These are phyloP conservation scores for Sylvia borin DNA, from an alignment of 2,797 vertebrate genomes.

Conservation along the genomic window DNA sequence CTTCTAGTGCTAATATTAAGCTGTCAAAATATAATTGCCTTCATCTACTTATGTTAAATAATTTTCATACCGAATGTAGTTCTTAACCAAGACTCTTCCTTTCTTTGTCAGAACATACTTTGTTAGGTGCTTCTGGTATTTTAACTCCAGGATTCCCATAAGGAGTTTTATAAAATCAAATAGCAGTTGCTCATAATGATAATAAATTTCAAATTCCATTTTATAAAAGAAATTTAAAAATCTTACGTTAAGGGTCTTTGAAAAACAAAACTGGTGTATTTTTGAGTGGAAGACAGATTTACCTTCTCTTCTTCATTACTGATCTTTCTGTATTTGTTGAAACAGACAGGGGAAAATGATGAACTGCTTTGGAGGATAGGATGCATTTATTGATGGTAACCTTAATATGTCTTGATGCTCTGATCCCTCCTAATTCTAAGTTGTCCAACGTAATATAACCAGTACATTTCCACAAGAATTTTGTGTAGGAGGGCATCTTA, in stretches of 20 bases:
- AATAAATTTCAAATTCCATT: background rate
- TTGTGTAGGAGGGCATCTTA: background rate
- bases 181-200: background rate
- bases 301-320: slow-evolving; percentile 1
- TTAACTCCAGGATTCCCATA: background rate
- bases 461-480: background rate
- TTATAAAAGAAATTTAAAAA: background rate
- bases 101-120: background rate
- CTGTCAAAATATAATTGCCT: background rate
- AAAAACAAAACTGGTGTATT: background rate
- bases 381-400: background rate
- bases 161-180: background rate
- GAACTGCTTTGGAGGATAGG: background rate
- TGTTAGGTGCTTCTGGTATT: background rate
- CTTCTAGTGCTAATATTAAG: background rate
- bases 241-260: background rate
- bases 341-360: background rate
- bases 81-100: background rate
- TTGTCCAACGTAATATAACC: background rate
- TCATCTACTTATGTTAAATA: background rate
- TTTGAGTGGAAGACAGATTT: background rate
- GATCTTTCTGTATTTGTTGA: background rate
- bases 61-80: background rate
- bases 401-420: background rate
- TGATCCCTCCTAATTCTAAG: background rate